These are phyloP conservation scores for Scaeva pyrastri DNA, from an alignment of 2,888 invertebrate genomes.

Conservation along the genomic window DNA sequence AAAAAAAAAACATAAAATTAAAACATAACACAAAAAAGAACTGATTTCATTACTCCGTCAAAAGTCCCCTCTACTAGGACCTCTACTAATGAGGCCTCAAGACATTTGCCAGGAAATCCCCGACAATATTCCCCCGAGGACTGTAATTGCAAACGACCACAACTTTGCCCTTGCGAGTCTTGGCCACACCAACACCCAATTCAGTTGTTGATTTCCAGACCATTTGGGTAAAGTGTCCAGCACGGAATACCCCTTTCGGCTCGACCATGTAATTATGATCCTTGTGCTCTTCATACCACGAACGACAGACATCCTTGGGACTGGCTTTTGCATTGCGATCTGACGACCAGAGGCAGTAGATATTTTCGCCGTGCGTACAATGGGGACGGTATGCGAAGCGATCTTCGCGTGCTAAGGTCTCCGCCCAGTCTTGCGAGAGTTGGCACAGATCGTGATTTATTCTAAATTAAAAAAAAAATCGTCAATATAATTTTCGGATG, in stretches of 20 bases:
- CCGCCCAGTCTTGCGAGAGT: conserved; percentile 89
- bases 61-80: not conserved
- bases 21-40: not conserved
- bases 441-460: conserved; percentile 87
- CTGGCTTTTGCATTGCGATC: conserved; percentile 85
- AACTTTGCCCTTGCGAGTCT: conserved; percentile 90
- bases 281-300: conserved; percentile 87
- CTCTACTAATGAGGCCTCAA: conserved; percentile 73
- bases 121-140: conserved; percentile 78
- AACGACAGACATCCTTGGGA: conserved; percentile 85
- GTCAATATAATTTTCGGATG: not conserved
- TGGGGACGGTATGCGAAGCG: conserved; percentile 88
- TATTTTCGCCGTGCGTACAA: conserved; percentile 87
- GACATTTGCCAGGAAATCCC: conserved; percentile 78
- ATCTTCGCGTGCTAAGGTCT: conserved; percentile 87
- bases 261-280: conserved; percentile 85
- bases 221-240: conserved; percentile 90
- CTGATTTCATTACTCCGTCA: not conserved
- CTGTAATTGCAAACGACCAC: conserved; percentile 87
- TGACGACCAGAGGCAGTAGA: conserved; percentile 86
- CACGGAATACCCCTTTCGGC: conserved; percentile 82
- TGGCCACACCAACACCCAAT: conserved; percentile 89
- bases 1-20: conserved; percentile 41
- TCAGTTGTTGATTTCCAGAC: conserved; percentile 89
- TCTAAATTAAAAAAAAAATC: conserved; percentile 82